A percentile compares a stretch with the other conserved stretches of the same genome.
Conservation (phyloP, 2,797 vertebrate genomes). For the Aeoliscus strigatus region DNA sequence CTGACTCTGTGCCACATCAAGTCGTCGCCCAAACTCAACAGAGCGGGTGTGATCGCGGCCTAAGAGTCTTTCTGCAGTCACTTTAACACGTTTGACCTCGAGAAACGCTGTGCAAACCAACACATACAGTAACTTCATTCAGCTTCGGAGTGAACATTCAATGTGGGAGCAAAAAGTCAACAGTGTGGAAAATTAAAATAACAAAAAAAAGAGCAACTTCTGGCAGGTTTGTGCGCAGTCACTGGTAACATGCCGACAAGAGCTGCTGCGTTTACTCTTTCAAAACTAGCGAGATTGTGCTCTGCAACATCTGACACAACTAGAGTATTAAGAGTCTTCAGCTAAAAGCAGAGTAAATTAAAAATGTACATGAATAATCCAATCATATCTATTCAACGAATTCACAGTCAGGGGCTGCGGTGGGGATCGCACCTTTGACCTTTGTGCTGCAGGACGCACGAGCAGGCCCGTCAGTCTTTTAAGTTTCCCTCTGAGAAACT, state of each 20-base stretch:
- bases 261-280: slow-evolving; percentile 11
- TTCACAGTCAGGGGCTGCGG: slow-evolving; percentile 41
- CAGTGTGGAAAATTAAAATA: slow-evolving; percentile 18
- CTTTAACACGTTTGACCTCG: slow-evolving; percentile 47
- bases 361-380: slow-evolving; percentile 14
- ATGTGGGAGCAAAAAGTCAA: slow-evolving; percentile 37
- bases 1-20: too few relatives aligned
- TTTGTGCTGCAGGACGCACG: slow-evolving; percentile 21
- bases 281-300: slow-evolving; percentile 35
- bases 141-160: slow-evolving; percentile 67
- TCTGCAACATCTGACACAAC: slow-evolving; percentile 35
- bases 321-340: slow-evolving; percentile 38
- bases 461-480: slow-evolving; percentile 21
- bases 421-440: slow-evolving; percentile 26
- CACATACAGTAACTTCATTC: slow-evolving; percentile 62
- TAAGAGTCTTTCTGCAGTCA: slow-evolving; percentile 12
- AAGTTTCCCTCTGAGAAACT: slow-evolving; percentile 16
- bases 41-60: not conserved
- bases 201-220: not conserved
- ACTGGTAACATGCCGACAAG: slow-evolving; percentile 20
- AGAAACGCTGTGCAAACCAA: slow-evolving; percentile 61
- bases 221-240: slow-evolving; percentile 33
- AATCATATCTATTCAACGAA: slow-evolving; percentile 10
- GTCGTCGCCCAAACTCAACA: too few relatives aligned
- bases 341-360: slow-evolving; percentile 38